Percentiles rank a stretch among this genome's conserved stretches.
phyloP scores from a whole-genome alignment of 2,797 vertebrate genomes.

The Halcyon leucocephala region DNA sequence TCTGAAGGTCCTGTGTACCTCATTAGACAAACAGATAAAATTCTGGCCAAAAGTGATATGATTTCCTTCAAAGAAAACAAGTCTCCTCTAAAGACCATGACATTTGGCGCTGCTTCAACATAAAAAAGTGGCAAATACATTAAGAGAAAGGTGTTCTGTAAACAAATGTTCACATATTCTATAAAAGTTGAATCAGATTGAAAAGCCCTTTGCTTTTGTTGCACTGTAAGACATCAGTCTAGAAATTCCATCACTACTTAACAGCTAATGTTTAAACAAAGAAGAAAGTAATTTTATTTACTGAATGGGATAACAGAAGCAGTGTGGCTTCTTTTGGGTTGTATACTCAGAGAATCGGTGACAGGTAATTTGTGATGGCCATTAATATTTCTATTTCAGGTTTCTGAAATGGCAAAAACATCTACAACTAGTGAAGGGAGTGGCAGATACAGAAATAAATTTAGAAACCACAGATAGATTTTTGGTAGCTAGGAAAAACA shows the following conservation, averaged over 20 bases:
- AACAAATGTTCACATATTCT: neutral
- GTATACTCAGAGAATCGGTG: neutral
- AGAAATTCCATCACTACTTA: neutral
- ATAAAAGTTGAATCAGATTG: neutral
- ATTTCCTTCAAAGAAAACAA: neutral
- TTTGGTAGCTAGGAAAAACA: neutral
- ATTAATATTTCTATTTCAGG: neutral
- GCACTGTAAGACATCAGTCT: neutral
- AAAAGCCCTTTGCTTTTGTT: neutral
- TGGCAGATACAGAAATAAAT: neutral
- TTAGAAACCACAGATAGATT: neutral
- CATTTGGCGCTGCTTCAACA: neutral
- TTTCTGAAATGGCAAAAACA: neutral
- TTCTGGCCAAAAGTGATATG: neutral
- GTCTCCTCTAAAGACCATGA: neutral
- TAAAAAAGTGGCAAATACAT: neutral
- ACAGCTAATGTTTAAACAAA: neutral
- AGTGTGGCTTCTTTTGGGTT: neutral
- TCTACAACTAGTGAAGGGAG: neutral
- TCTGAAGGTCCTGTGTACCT: neutral
- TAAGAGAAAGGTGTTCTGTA: neutral
- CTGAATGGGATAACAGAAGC: neutral
- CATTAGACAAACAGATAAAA: neutral
- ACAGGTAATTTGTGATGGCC: neutral
- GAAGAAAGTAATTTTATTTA: neutral